These are phyloP conservation scores for Datnioides undecimradiatus DNA, from an alignment of 2,113 vertebrate species.

Conservation along the genomic window DNA sequence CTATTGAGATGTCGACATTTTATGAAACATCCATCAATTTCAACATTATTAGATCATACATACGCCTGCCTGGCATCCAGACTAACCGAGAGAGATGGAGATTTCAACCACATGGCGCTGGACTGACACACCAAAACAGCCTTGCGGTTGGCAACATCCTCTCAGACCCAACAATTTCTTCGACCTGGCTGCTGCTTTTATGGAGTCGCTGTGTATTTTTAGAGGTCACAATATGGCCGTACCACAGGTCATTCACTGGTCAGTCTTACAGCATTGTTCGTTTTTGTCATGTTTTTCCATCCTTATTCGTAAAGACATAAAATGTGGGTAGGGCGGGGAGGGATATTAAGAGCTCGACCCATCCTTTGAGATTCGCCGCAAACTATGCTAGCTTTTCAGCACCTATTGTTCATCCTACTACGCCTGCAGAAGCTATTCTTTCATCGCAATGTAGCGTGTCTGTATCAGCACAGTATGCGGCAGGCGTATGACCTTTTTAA, in stretches of 20 bases:
- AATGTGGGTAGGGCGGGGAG: background rate
- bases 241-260: slow-evolving; percentile 27
- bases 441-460: background rate
- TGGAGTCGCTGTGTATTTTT: slow-evolving; percentile 40
- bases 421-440: background rate
- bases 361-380: slow-evolving; percentile 3
- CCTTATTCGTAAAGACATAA: background rate
- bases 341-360: background rate
- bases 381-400: background rate
- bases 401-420: background rate
- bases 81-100: slow-evolving; percentile 59
- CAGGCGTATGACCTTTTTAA: background rate
- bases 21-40: slow-evolving; percentile 67
- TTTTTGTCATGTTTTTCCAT: slow-evolving; percentile 4
- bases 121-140: slow-evolving; percentile 57
- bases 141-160: slow-evolving; percentile 59
- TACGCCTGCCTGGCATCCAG: slow-evolving; percentile 47
- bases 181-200: slow-evolving; percentile 42
- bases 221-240: slow-evolving; percentile 9
- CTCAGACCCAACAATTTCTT: slow-evolving; percentile 54
- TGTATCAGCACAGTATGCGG: background rate
- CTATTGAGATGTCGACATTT: slow-evolving; percentile 60
- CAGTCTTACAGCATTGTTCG: background rate
- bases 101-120: slow-evolving; percentile 64
- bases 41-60: slow-evolving; percentile 62